phyloP scores from a whole-genome alignment of 2,113 vertebrate species.

The Gobiocypris rarus region DNA sequence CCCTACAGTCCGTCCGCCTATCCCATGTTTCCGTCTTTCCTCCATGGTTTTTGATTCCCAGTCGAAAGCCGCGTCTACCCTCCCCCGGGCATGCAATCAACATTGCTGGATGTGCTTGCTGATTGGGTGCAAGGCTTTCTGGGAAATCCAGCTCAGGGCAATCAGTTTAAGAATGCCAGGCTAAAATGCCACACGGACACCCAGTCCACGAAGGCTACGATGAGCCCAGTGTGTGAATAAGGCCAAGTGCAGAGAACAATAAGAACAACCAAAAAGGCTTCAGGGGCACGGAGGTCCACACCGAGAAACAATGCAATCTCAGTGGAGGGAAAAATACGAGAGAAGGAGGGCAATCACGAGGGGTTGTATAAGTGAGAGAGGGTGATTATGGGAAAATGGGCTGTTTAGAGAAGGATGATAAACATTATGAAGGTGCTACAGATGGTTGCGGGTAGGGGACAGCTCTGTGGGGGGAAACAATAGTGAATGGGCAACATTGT shows the following conservation, averaged over 20 bases:
- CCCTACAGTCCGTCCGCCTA: neutral
- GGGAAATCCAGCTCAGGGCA: slow-evolving; percentile 68
- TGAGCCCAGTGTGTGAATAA: slow-evolving; percentile 64
- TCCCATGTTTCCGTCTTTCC: neutral
- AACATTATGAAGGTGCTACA: slow-evolving; percentile 71
- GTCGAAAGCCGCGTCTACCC: slow-evolving; percentile 17
- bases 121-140: slow-evolving; percentile 69
- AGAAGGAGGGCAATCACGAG: slow-evolving; percentile 11
- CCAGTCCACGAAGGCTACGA: slow-evolving; percentile 47
- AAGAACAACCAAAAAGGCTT: slow-evolving; percentile 36
- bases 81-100: slow-evolving; percentile 66
- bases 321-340: neutral
- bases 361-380: slow-evolving; percentile 38
- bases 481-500: slow-evolving; percentile 70
- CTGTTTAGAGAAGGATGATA: slow-evolving; percentile 65
- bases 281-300: neutral
- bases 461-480: slow-evolving; percentile 65
- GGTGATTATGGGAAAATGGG: slow-evolving; percentile 66
- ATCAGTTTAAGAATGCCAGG: slow-evolving; percentile 73
- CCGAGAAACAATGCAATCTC: slow-evolving; percentile 15
- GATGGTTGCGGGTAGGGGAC: slow-evolving; percentile 66
- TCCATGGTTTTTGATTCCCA: neutral
- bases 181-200: slow-evolving; percentile 68
- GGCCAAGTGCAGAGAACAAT: slow-evolving; percentile 46
- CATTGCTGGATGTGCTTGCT: slow-evolving; percentile 55